phyloP scores from a whole-genome alignment of 2,797 vertebrate genomes.

The Myioborus melanocephalus region DNA sequence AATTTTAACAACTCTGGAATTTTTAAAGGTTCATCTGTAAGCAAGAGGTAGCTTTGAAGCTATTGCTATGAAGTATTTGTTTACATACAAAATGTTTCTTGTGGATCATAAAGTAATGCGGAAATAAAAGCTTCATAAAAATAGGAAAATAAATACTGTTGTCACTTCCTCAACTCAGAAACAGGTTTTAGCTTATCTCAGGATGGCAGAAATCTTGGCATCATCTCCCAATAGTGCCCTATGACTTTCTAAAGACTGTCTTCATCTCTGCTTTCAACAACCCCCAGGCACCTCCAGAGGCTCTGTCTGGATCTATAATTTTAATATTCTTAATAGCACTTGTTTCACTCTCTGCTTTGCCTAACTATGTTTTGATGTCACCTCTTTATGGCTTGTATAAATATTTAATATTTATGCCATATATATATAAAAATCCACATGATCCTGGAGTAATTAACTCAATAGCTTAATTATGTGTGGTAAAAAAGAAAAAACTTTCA shows the following conservation, averaged over 20 bases:
- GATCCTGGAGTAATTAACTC: neutral
- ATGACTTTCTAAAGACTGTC: neutral
- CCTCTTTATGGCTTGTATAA: neutral
- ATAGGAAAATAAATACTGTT: neutral
- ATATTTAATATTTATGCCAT: neutral
- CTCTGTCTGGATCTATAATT: neutral
- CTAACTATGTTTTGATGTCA: neutral
- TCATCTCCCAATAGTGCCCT: neutral
- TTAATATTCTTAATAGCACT: neutral
- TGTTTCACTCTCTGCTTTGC: neutral
- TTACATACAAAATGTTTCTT: neutral
- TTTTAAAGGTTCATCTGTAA: neutral
- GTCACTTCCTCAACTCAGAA: neutral
- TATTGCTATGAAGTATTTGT: neutral
- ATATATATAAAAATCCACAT: neutral
- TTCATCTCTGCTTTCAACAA: neutral
- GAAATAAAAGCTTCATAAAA: neutral
- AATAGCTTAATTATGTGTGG: neutral
- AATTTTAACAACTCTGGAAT: neutral
- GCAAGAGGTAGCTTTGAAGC: neutral
- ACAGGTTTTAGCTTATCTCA: neutral
- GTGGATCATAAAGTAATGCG: neutral
- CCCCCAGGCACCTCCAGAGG: neutral
- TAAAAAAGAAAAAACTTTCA: neutral
- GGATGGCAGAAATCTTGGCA: neutral